phyloP scores from a whole-genome alignment of 1,140 invertebrate genomes.

The Hydropsyche tenuis region DNA sequence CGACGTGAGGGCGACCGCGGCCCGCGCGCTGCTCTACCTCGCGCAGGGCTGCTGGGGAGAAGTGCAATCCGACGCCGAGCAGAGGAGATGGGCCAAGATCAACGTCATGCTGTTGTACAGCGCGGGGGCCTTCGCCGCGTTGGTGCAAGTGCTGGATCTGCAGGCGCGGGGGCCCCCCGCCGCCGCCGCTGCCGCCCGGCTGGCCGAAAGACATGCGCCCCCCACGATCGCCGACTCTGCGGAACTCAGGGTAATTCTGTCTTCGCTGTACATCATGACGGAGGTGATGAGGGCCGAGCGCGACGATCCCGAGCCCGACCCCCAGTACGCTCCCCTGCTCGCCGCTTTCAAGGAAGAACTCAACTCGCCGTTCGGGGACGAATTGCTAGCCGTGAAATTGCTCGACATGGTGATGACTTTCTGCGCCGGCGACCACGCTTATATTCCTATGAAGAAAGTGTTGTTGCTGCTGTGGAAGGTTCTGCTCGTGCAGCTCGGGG shows the following conservation, averaged over 20 bases:
- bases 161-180: slow-evolving; percentile 88
- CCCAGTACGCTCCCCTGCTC: slow-evolving; percentile 73
- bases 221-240: slow-evolving; percentile 86
- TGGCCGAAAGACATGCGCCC: slow-evolving; percentile 80
- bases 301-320: not conserved
- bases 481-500: slow-evolving; percentile 87
- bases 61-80: slow-evolving; percentile 88
- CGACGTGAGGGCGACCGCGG: slow-evolving; percentile 80
- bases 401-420: slow-evolving; percentile 94
- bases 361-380: slow-evolving; percentile 75
- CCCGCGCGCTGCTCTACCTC: slow-evolving; percentile 89
- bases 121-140: slow-evolving; percentile 85
- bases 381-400: slow-evolving; percentile 86
- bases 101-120: slow-evolving; percentile 91
- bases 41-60: slow-evolving; percentile 95
- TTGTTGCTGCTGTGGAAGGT: slow-evolving; percentile 96
- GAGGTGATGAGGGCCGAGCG: slow-evolving; percentile 67
- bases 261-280: slow-evolving; percentile 92
- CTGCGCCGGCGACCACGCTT: slow-evolving; percentile 91
- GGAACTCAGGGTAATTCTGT: slow-evolving; percentile 90
- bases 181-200: slow-evolving; percentile 76
- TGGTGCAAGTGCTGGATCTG: slow-evolving; percentile 91
- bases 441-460: slow-evolving; percentile 98
- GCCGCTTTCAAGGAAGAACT: slow-evolving; percentile 83
- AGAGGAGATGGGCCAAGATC: slow-evolving; percentile 77